phyloP scores from a whole-genome alignment of 2,888 invertebrate species.

The Meta bourneti region DNA sequence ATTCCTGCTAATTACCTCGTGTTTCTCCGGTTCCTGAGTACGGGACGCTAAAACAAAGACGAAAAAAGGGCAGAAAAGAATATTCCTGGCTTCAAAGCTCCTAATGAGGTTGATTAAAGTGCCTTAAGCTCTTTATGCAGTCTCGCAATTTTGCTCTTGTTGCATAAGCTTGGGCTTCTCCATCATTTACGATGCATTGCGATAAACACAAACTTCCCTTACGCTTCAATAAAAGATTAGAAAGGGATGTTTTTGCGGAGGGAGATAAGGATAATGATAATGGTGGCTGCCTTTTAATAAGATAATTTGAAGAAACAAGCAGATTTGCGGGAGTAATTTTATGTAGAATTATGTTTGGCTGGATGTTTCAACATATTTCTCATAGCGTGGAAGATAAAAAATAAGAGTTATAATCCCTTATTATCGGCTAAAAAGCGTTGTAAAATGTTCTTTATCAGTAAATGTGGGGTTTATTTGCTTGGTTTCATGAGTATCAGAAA shows the following conservation, averaged over 20 bases:
- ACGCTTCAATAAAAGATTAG: not conserved
- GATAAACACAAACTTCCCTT: not conserved
- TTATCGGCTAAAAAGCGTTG: no score
- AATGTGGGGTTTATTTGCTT: no score
- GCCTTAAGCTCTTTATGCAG: conserved; percentile 10
- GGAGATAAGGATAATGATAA: not conserved
- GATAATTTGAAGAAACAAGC: conserved; percentile 8
- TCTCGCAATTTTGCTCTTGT: not conserved
- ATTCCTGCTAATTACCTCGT: not conserved
- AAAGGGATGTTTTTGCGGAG: not conserved
- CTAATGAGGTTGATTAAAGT: conserved; percentile 34
- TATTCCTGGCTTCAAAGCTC: not conserved
- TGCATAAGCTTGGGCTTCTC: not conserved
- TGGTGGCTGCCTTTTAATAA: not conserved
- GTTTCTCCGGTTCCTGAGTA: not conserved
- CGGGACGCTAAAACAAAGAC: not conserved
- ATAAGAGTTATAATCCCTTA: no score
- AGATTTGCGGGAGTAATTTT: not conserved
- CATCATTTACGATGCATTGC: not conserved
- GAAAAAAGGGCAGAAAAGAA: not conserved
- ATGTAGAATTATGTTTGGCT: not conserved
- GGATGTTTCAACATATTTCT: not conserved
- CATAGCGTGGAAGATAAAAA: no score
- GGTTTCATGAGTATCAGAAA: no score
- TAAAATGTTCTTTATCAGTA: no score